Evolutionary conservation across 1,140 invertebrate genomes (phyloP).

Genomic region (Chrysopa pallens): DNA sequence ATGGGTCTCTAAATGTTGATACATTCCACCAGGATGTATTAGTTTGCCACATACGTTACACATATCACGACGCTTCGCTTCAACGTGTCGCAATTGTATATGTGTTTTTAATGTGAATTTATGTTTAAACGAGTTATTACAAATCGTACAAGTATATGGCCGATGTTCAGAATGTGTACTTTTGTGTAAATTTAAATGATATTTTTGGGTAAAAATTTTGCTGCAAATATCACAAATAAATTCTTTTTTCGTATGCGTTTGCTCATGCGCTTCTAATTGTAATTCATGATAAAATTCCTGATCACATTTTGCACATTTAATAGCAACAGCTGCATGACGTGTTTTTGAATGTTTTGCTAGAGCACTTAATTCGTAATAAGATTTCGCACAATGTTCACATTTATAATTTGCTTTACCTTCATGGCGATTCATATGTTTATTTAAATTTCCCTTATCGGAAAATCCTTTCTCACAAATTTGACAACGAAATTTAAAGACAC

Average conservation of each 20-base stretch:
- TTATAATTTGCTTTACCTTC: constrained; percentile 2
- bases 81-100: not conserved
- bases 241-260: constrained; percentile 2
- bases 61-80: not conserved
- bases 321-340: not conserved
- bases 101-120: constrained; percentile 3
- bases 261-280: not conserved
- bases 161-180: constrained; percentile 6
- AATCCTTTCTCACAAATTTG: constrained; percentile 2
- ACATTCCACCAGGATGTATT: too few relatives aligned
- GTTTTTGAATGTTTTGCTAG: constrained; percentile 3
- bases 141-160: constrained; percentile 6
- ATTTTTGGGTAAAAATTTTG: constrained; percentile 5
- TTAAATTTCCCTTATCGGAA: not conserved
- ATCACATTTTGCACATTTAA: not conserved
- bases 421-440: constrained; percentile 5
- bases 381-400: constrained; percentile 5
- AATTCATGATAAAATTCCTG: not conserved
- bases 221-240: constrained; percentile 6
- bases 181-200: constrained; percentile 5
- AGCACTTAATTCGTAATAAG: constrained; percentile 3
- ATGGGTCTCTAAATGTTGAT: too few relatives aligned
- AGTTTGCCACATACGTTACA: not conserved
- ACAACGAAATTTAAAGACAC: not conserved
- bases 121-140: constrained; percentile 4